Conservation (phyloP, 2,888 invertebrate genomes). For the Tipula helvola region DNA sequence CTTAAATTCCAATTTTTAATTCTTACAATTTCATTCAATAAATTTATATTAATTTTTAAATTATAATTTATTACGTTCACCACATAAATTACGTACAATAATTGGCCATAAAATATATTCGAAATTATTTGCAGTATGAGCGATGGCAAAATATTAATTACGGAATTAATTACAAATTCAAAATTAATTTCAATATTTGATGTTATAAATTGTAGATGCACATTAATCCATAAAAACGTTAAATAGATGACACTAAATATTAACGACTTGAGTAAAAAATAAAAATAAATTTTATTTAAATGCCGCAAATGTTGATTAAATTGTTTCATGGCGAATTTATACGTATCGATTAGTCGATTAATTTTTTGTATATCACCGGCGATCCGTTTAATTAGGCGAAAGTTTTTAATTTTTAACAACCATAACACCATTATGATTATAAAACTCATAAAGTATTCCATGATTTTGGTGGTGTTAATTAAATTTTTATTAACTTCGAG, state of each 20-base stretch:
- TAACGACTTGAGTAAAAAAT: not conserved
- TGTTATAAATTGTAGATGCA: not conserved
- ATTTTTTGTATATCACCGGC: not conserved
- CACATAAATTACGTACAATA: not conserved
- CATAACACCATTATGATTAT: not conserved
- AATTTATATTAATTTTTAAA: not conserved
- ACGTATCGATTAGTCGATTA: not conserved
- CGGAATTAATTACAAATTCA: not conserved
- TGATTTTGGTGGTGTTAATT: not conserved
- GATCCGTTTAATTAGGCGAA: not conserved
- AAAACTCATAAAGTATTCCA: not conserved
- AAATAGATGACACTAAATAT: not conserved
- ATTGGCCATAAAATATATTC: slow-evolving; percentile 5
- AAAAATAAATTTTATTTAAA: not conserved
- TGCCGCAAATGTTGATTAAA: not conserved
- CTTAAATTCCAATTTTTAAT: not conserved
- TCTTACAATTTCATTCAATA: not conserved
- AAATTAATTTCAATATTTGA: not conserved
- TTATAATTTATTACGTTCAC: not conserved
- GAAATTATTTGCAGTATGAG: not conserved
- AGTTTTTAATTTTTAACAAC: not conserved
- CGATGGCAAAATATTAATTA: not conserved
- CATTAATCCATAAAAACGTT: not conserved
- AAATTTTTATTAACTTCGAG: not conserved
- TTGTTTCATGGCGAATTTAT: not conserved